Evolutionary conservation across 1,140 invertebrate genomes (phyloP).

Genomic region (Cherax quadricarinatus): DNA sequence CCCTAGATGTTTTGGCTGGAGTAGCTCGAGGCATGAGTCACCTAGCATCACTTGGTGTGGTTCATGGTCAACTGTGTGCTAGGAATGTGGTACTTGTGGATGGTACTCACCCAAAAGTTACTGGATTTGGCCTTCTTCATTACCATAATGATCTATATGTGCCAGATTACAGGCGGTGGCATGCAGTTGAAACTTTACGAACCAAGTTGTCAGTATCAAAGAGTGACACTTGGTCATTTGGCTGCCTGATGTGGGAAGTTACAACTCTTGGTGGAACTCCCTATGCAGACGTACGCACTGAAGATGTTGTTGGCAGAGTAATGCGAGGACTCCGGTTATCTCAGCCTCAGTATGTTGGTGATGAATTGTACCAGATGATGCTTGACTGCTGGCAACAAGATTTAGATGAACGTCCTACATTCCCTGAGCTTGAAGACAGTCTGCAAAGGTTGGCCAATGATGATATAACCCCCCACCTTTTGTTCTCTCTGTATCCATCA

Average conservation of each 20-base stretch:
- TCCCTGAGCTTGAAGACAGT: constrained; percentile 79
- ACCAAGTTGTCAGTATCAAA: constrained; percentile 81
- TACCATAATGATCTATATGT: constrained; percentile 75
- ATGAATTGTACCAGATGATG: constrained; percentile 89
- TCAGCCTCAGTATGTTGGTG: constrained; percentile 83
- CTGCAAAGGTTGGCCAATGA: constrained; percentile 49
- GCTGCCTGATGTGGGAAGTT: constrained; percentile 89
- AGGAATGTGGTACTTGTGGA: constrained; percentile 83
- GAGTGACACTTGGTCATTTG: constrained; percentile 90
- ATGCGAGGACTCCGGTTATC: constrained; percentile 83
- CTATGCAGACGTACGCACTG: constrained; percentile 82
- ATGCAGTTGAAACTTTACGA: constrained; percentile 82
- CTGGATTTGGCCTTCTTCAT: constrained; percentile 84
- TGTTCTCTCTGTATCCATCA: constrained; percentile 70
- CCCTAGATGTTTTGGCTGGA: constrained; percentile 80
- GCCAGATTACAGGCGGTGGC: constrained; percentile 86
- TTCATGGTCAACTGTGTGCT: constrained; percentile 85
- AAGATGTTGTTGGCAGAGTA: constrained; percentile 84
- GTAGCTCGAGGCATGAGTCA: constrained; percentile 84
- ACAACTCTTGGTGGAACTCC: constrained; percentile 89
- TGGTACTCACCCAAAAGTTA: constrained; percentile 83
- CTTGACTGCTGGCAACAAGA: constrained; percentile 91
- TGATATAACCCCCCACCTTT: constrained; percentile 60
- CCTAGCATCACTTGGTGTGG: constrained; percentile 81
- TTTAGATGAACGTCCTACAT: constrained; percentile 86